Conservation (phyloP, 1,140 invertebrate species). For the Drosophila oshimai region DNA sequence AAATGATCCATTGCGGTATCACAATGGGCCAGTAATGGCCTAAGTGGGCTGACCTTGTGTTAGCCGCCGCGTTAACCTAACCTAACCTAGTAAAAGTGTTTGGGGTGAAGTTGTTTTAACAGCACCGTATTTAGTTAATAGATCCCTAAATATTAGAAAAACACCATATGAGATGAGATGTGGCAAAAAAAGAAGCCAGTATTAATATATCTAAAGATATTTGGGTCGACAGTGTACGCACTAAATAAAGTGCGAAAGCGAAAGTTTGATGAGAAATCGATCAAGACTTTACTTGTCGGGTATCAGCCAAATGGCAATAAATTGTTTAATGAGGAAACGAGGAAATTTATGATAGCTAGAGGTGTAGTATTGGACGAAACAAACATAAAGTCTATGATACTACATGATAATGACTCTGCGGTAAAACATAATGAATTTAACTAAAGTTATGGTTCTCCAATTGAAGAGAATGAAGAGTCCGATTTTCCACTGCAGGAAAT, state of each 20-base stretch:
- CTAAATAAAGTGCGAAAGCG: slow-evolving; percentile 81
- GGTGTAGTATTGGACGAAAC: too few relatives aligned
- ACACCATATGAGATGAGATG: neutral
- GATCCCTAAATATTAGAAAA: neutral
- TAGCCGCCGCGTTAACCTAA: too few relatives aligned
- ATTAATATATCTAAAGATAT: too few relatives aligned
- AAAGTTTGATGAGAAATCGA: slow-evolving; percentile 83
- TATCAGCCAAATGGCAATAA: slow-evolving; percentile 77
- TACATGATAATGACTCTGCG: slow-evolving; percentile 15
- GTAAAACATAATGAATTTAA: slow-evolving; percentile 6
- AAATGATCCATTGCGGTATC: too few relatives aligned
- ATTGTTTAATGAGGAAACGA: slow-evolving; percentile 50
- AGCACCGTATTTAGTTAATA: too few relatives aligned
- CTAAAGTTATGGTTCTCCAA: slow-evolving; percentile 4
- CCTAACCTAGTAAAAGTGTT: too few relatives aligned
- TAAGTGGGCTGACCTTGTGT: too few relatives aligned
- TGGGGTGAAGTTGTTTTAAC: too few relatives aligned
- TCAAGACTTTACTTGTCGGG: slow-evolving; percentile 79
- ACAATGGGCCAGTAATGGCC: too few relatives aligned
- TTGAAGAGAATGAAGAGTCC: slow-evolving; percentile 10
- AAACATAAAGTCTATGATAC: slow-evolving; percentile 70
- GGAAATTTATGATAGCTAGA: too few relatives aligned
- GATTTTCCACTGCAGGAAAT: slow-evolving; percentile 13
- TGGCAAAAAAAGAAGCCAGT: neutral
- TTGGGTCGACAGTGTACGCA: too few relatives aligned